Conservation (phyloP, 2,888 invertebrate genomes). For the Neoascia interrupta region DNA sequence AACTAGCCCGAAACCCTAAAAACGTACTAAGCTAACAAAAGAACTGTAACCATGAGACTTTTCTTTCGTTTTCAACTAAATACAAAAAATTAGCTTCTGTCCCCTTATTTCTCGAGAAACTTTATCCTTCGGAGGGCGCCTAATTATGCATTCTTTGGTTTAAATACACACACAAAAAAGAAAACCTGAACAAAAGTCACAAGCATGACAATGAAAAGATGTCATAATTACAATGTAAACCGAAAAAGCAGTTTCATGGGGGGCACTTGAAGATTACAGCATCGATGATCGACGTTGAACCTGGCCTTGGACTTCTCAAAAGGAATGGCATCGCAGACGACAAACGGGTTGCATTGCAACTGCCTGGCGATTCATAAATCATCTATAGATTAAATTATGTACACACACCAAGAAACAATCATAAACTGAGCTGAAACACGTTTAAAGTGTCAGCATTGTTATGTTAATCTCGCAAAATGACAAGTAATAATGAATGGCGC, state of each 20-base stretch:
- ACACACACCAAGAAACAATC: too few relatives aligned
- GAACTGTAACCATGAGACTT: slow-evolving; percentile 2
- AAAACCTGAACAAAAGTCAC: not conserved
- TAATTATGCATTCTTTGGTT: not conserved
- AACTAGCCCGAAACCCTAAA: too few relatives aligned
- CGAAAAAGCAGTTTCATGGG: too few relatives aligned
- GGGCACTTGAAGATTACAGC: not conserved
- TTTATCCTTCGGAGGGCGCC: not conserved
- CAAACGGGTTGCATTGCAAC: not conserved
- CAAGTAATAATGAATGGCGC: too few relatives aligned
- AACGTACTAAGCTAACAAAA: not conserved
- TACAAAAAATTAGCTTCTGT: not conserved
- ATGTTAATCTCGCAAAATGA: too few relatives aligned
- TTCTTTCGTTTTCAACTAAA: not conserved
- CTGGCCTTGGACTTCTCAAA: not conserved
- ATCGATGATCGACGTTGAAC: not conserved
- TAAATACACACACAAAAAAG: not conserved
- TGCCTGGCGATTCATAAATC: too few relatives aligned
- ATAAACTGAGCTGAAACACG: too few relatives aligned
- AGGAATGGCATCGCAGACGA: not conserved
- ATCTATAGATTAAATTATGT: too few relatives aligned
- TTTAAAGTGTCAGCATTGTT: too few relatives aligned
- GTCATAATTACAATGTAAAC: too few relatives aligned
- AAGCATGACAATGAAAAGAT: not conserved
- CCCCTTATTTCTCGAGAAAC: not conserved